Percentiles rank a stretch among this genome's conserved stretches.
These are phyloP conservation scores for Tenebrosternarchus preto DNA, from an alignment of 2,113 vertebrate species.

Conservation along the genomic window DNA sequence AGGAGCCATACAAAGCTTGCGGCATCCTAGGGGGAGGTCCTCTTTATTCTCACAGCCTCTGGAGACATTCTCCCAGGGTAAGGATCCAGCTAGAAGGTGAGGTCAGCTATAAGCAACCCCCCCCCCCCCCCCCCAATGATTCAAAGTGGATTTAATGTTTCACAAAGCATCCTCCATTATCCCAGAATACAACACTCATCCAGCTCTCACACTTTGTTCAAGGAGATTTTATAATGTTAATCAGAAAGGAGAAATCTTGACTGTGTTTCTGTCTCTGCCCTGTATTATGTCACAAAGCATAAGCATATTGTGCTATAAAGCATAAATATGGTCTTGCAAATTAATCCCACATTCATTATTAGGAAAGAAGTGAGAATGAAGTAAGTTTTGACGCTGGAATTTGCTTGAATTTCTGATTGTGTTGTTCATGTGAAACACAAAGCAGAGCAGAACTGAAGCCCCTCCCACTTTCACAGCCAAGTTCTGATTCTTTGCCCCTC, in stretches of 20 bases:
- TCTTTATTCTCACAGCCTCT: slow-evolving; percentile 63
- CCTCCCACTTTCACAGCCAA: too few relatives aligned
- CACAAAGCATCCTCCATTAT: slow-evolving; percentile 66
- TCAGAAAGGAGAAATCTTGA: slow-evolving; percentile 66
- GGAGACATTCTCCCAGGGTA: slow-evolving; percentile 61
- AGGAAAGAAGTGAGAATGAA: neutral
- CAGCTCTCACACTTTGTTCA: slow-evolving; percentile 47
- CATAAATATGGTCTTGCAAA: neutral
- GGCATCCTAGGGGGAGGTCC: slow-evolving; percentile 63
- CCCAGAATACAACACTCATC: slow-evolving; percentile 62
- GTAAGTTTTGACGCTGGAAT: neutral
- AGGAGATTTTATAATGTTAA: slow-evolving; percentile 64
- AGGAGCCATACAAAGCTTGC: slow-evolving; percentile 63
- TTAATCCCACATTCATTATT: neutral
- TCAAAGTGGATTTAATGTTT: slow-evolving; percentile 67
- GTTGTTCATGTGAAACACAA: too few relatives aligned
- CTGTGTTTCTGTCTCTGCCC: slow-evolving; percentile 18
- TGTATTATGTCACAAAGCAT: neutral
- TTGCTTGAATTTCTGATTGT: too few relatives aligned
- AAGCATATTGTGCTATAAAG: too few relatives aligned
- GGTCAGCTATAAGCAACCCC: slow-evolving; percentile 74
- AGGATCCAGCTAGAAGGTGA: slow-evolving; percentile 73
- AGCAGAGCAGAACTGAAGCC: too few relatives aligned
- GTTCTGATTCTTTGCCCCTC: too few relatives aligned
- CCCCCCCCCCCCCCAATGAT: slow-evolving; percentile 59